A percentile compares a stretch with the other conserved stretches of the same genome.
phyloP scores from a whole-genome alignment of 2,888 invertebrate genomes.

The Drosophila cognata region DNA sequence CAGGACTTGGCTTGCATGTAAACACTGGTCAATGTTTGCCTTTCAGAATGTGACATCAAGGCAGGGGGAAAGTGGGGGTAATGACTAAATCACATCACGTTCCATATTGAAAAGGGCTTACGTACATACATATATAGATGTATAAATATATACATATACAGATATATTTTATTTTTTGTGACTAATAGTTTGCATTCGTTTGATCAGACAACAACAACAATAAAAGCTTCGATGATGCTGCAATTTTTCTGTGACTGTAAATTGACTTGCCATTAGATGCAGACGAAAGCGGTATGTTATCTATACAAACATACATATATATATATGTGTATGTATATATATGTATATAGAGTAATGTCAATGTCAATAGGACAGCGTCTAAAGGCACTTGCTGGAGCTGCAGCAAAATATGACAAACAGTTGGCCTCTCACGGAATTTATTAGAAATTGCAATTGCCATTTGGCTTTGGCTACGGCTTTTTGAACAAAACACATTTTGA shows the following conservation, averaged over 20 bases:
- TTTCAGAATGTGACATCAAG: conserved; percentile 10
- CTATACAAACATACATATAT: not conserved
- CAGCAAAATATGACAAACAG: conserved; percentile 55
- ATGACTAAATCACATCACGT: conserved; percentile 70
- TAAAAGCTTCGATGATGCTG: conserved; percentile 34
- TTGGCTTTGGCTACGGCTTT: conserved; percentile 32
- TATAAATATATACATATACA: not conserved
- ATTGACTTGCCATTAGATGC: conserved; percentile 56
- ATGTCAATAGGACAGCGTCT: conserved; percentile 46
- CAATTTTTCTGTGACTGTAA: conserved; percentile 45
- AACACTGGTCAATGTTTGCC: conserved; percentile 40
- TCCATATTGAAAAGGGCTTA: conserved; percentile 58
- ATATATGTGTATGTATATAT: not conserved
- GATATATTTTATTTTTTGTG: not conserved
- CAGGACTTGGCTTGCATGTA: conserved; percentile 6
- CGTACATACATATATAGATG: conserved; percentile 36
- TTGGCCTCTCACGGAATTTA: conserved; percentile 44
- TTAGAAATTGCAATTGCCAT: conserved; percentile 39
- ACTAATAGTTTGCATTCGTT: conserved; percentile 48
- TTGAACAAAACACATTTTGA: conserved; percentile 62
- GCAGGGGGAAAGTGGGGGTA: not conserved
- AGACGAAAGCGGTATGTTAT: conserved; percentile 31
- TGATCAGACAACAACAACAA: conserved; percentile 36
- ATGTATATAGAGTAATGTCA: conserved; percentile 36
- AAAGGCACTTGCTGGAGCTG: conserved; percentile 19